Evolutionary conservation across 2,113 vertebrate species (phyloP).

Genomic region (Genyomyrus donnyi): DNA sequence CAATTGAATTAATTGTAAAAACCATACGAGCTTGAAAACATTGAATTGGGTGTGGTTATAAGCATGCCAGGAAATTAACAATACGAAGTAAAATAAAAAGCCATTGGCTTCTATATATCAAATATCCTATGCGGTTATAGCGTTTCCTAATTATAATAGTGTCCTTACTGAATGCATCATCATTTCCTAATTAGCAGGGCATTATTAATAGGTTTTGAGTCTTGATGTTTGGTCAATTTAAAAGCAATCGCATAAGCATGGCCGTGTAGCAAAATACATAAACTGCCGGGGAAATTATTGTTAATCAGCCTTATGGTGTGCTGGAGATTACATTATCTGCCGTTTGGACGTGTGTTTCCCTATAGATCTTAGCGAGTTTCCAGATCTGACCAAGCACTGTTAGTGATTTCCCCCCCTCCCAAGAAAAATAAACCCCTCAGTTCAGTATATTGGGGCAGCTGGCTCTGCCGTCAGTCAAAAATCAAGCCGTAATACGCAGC

Average conservation of each 20-base stretch:
- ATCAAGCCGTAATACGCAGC: neutral
- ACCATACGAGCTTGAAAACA: neutral
- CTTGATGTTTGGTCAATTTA: neutral
- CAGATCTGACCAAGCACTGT: neutral
- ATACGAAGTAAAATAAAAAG: neutral
- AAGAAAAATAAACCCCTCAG: neutral
- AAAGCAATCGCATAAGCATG: neutral
- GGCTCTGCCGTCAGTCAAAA: neutral
- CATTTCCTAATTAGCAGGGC: neutral
- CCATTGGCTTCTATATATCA: neutral
- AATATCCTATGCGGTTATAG: neutral
- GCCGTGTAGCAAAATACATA: neutral
- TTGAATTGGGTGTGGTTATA: neutral
- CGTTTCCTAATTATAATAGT: neutral
- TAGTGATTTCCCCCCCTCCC: neutral
- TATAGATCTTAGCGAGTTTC: neutral
- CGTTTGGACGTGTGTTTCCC: neutral
- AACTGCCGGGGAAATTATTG: neutral
- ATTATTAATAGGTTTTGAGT: neutral
- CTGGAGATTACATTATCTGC: neutral
- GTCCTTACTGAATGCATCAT: neutral
- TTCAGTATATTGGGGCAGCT: neutral
- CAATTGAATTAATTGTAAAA: neutral
- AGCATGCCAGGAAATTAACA: neutral
- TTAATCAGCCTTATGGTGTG: neutral